Evolutionary conservation across 35 echinoderm and acorn worm species (phyloP).

Genomic region (Anneissia japonica): DNA sequence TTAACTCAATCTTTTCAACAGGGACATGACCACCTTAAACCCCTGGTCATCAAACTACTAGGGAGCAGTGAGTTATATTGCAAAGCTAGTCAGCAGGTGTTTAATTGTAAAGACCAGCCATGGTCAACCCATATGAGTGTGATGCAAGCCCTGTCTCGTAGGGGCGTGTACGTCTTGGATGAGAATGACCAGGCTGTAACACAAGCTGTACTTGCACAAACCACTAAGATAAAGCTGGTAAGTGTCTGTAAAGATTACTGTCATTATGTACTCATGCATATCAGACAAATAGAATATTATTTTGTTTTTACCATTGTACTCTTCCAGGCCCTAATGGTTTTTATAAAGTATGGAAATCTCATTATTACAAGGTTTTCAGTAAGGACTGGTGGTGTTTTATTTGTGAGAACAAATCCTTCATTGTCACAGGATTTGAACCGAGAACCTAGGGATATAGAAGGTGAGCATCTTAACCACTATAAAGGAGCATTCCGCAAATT

Average conservation of each 20-base stretch:
- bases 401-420: no score
- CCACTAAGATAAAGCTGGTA: conserved; percentile 73
- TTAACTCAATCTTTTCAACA: conserved; percentile 42
- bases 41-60: conserved; percentile 80
- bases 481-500: no score
- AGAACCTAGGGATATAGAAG: no score
- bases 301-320: neutral
- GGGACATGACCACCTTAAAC: conserved; percentile 83
- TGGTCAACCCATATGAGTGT: conserved; percentile 79
- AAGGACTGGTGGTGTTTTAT: no score
- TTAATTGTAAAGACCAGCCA: conserved; percentile 57
- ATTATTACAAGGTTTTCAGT: no score
- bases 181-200: conserved; percentile 62
- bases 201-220: conserved; percentile 63
- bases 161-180: conserved; percentile 79
- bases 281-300: neutral
- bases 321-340: neutral
- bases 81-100: conserved; percentile 54
- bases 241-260: neutral
- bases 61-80: conserved; percentile 82
- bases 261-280: neutral
- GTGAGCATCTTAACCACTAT: no score
- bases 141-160: conserved; percentile 67
- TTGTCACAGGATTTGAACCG: no score
- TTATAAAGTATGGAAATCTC: no score